Percentiles rank a stretch among this genome's conserved stretches.
These are phyloP conservation scores for Tyrannus savana DNA, from an alignment of 2,113 vertebrate genomes.

Conservation along the genomic window DNA sequence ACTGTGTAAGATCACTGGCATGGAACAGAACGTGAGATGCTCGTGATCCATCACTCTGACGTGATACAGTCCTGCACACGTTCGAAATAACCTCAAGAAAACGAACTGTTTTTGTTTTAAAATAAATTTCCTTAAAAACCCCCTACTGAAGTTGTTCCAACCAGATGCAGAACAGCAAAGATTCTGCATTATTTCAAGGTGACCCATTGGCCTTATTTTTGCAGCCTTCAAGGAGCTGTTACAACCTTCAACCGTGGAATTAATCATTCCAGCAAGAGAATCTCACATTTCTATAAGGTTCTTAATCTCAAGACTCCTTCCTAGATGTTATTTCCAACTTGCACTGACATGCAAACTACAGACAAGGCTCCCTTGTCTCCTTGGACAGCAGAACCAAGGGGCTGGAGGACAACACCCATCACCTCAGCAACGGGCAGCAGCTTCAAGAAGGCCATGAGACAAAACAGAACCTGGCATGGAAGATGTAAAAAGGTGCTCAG, in stretches of 20 bases:
- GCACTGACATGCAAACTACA: neutral
- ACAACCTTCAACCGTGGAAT: neutral
- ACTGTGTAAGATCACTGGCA: conserved; percentile 51
- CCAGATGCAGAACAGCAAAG: neutral
- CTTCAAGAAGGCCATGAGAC: neutral
- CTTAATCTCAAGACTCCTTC: neutral
- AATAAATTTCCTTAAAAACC: neutral
- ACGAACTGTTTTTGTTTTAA: neutral
- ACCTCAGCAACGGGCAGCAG: neutral
- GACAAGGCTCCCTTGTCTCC: neutral
- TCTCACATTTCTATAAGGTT: neutral
- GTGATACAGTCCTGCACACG: neutral
- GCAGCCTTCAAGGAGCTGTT: neutral
- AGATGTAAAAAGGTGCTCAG: neutral
- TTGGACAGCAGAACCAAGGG: neutral
- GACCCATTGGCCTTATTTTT: neutral
- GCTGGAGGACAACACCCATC: neutral
- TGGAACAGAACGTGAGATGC: conserved; percentile 29
- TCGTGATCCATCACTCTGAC: conserved; percentile 60
- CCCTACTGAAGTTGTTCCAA: neutral
- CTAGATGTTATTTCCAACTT: neutral
- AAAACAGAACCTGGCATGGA: neutral
- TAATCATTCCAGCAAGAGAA: neutral
- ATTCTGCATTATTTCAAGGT: neutral
- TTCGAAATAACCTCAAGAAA: neutral